A percentile compares a stretch with the other conserved stretches of the same genome.
Evolutionary conservation across 2,888 invertebrate species (phyloP).

Genomic region (Panzeria rudis): DNA sequence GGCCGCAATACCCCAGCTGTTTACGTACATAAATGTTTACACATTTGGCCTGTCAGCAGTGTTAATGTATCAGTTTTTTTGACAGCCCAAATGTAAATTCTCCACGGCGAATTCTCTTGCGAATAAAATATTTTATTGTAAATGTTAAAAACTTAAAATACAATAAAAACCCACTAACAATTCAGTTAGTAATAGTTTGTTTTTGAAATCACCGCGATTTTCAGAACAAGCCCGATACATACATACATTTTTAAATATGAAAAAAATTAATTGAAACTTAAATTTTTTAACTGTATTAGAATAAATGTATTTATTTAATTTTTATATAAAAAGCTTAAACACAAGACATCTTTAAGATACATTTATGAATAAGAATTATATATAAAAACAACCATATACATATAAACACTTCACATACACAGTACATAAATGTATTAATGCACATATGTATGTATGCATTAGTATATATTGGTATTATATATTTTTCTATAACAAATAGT

Average conservation of each 20-base stretch:
- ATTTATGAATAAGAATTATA: constrained; percentile 1
- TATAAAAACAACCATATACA: too few relatives aligned
- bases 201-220: too few relatives aligned
- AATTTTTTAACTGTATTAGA: constrained; percentile 12
- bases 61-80: too few relatives aligned
- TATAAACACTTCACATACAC: background rate
- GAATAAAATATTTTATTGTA: too few relatives aligned
- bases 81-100: too few relatives aligned
- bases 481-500: constrained; percentile 8
- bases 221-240: background rate
- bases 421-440: constrained; percentile 25
- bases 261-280: background rate
- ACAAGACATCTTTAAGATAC: constrained; percentile 31
- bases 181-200: too few relatives aligned
- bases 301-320: constrained; percentile 27
- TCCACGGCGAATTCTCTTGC: too few relatives aligned
- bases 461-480: constrained; percentile 24
- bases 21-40: too few relatives aligned
- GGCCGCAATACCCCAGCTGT: too few relatives aligned
- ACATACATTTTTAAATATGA: background rate
- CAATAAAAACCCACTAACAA: too few relatives aligned
- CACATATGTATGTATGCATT: background rate
- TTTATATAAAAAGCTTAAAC: constrained; percentile 17
- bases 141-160: too few relatives aligned
- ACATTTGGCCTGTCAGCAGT: too few relatives aligned